Percentiles rank a stretch among this genome's conserved stretches.
Conservation (phyloP, 1,140 invertebrate species). For the Monomorium pharaonis region DNA sequence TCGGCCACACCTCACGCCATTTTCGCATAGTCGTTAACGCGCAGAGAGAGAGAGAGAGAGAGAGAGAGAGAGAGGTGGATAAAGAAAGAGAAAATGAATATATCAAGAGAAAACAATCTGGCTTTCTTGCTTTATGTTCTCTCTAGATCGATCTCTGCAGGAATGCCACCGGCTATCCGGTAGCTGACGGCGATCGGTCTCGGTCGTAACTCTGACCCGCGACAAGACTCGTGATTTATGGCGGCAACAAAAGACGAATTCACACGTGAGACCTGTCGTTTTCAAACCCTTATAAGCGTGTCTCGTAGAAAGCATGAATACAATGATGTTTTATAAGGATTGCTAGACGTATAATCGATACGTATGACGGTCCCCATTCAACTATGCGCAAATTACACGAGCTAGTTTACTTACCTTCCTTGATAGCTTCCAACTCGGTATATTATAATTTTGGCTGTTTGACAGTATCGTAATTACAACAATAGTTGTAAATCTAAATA, state of each 20-base stretch:
- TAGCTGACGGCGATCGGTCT: slow-evolving; percentile 58
- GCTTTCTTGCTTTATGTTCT: slow-evolving; percentile 45
- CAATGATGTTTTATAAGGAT: background rate
- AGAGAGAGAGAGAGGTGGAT: background rate
- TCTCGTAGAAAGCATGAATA: slow-evolving; percentile 7
- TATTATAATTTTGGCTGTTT: background rate
- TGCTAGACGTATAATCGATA: slow-evolving; percentile 15
- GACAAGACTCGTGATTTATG: slow-evolving; percentile 58
- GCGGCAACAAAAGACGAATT: slow-evolving; percentile 41
- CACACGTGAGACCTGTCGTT: slow-evolving; percentile 21
- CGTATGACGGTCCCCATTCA: slow-evolving; percentile 12
- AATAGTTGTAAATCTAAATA: background rate
- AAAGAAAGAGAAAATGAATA: slow-evolving; percentile 15
- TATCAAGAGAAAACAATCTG: slow-evolving; percentile 64
- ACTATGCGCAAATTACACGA: slow-evolving; percentile 25
- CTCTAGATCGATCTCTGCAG: slow-evolving; percentile 26
- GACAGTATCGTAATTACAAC: background rate
- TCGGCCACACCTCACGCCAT: slow-evolving; percentile 56
- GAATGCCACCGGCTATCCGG: slow-evolving; percentile 56
- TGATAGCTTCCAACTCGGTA: background rate
- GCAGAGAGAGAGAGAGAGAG: background rate
- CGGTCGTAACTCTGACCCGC: slow-evolving; percentile 40
- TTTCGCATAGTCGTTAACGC: slow-evolving; percentile 9
- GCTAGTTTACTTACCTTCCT: slow-evolving; percentile 25
- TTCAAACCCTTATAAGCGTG: slow-evolving; percentile 46